phyloP scores from a whole-genome alignment of 2,113 vertebrate genomes.

The Megaptera novaeangliae region DNA sequence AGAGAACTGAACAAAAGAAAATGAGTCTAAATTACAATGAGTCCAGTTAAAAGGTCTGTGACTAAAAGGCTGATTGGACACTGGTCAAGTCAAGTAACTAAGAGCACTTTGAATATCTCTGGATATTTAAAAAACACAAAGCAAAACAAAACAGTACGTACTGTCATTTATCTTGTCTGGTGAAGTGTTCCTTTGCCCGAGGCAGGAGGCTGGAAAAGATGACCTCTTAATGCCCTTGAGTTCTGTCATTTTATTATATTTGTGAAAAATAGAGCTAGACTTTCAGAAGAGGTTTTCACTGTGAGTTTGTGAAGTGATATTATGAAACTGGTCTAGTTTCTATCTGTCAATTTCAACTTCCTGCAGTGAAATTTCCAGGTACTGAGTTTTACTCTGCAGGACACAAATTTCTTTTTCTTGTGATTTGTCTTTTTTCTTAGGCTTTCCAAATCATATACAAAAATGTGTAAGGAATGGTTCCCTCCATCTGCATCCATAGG shows the following conservation, averaged over 20 bases:
- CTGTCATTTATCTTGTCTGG: not conserved
- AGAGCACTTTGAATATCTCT: not conserved
- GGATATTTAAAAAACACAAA: not conserved
- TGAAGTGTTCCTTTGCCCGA: not conserved
- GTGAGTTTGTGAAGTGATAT: constrained; percentile 54
- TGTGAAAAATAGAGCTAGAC: constrained; percentile 49
- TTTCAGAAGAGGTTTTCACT: constrained; percentile 53
- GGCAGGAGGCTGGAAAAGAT: not conserved
- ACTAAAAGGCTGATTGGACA: not conserved
- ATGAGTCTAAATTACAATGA: not conserved
- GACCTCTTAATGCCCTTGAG: constrained; percentile 12
- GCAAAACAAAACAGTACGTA: not conserved
- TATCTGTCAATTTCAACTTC: constrained; percentile 78
- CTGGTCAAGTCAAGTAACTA: not conserved
- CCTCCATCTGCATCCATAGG: constrained; percentile 11
- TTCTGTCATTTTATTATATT: constrained; percentile 23
- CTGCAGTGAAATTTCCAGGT: constrained; percentile 63
- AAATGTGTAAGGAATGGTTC: constrained; percentile 48
- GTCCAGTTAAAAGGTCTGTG: not conserved
- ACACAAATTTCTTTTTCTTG: constrained; percentile 66
- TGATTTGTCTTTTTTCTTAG: constrained; percentile 62
- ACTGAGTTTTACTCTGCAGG: constrained; percentile 74
- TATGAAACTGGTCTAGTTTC: constrained; percentile 70
- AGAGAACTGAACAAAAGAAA: not conserved
- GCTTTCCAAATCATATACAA: constrained; percentile 66